Conservation (phyloP, 1,140 invertebrate species). For the Micrasema longulum region DNA sequence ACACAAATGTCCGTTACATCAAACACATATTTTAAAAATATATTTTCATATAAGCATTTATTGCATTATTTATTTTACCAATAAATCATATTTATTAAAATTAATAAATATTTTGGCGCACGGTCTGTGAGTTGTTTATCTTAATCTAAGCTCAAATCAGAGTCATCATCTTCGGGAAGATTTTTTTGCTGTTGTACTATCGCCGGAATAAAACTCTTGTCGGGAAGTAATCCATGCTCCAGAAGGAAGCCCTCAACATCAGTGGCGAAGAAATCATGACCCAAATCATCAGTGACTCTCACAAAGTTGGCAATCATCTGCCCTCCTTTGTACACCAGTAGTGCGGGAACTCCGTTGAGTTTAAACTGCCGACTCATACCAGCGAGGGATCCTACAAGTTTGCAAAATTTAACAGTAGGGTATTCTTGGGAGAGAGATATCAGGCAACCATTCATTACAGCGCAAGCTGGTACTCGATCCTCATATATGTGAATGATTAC, state of each 20-base stretch:
- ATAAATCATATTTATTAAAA: too few relatives aligned
- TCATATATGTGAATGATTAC: constrained; percentile 94
- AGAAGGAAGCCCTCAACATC: constrained; percentile 93
- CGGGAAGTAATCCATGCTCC: constrained; percentile 83
- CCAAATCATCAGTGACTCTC: constrained; percentile 85
- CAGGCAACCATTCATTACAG: constrained; percentile 88
- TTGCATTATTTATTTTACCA: too few relatives aligned
- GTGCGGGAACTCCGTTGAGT: constrained; percentile 88
- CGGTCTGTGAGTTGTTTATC: neutral
- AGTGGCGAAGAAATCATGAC: constrained; percentile 89
- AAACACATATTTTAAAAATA: too few relatives aligned
- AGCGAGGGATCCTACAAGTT: constrained; percentile 78
- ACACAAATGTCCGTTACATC: too few relatives aligned
- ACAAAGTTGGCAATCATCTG: constrained; percentile 95
- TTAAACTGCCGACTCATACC: constrained; percentile 88
- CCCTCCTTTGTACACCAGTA: constrained; percentile 91
- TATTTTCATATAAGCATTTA: too few relatives aligned
- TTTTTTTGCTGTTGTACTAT: constrained; percentile 30
- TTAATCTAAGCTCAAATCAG: constrained; percentile 51
- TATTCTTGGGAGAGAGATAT: constrained; percentile 84
- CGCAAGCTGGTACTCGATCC: constrained; percentile 78
- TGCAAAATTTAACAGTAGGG: constrained; percentile 92
- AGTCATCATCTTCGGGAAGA: constrained; percentile 42
- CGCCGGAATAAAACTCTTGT: constrained; percentile 68
- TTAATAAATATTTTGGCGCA: too few relatives aligned